Conservation (phyloP, 2,797 vertebrate species). For the Agapornis canus region DNA sequence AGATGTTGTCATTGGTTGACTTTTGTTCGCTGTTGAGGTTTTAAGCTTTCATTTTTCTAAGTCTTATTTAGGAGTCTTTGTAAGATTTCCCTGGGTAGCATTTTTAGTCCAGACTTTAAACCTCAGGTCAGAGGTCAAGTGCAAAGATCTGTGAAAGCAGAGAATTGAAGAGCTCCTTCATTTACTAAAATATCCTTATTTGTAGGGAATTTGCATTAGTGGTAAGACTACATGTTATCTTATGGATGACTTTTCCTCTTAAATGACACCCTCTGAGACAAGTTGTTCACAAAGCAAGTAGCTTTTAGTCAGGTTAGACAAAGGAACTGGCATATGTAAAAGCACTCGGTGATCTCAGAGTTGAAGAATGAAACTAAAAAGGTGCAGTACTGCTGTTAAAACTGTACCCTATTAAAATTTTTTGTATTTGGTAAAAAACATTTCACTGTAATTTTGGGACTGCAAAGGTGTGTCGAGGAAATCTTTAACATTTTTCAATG, state of each 20-base stretch:
- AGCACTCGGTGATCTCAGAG: neutral
- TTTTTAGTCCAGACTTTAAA: conserved; percentile 83
- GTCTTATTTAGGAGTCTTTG: conserved; percentile 80
- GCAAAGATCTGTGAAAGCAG: conserved; percentile 76
- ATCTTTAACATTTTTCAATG: neutral
- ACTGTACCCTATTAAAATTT: neutral
- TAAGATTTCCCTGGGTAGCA: conserved; percentile 86
- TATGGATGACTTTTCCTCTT: conserved; percentile 74
- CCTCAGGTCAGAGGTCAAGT: conserved; percentile 85
- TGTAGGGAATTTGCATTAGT: conserved; percentile 80
- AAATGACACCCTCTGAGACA: conserved; percentile 79
- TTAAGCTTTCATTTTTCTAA: conserved; percentile 94
- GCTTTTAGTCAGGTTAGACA: conserved; percentile 70
- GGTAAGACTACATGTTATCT: conserved; percentile 63
- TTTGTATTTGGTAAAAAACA: neutral
- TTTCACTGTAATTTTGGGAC: neutral
- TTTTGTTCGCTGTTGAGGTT: conserved; percentile 94
- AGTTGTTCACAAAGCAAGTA: conserved; percentile 72
- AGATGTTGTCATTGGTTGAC: conserved; percentile 93
- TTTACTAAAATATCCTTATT: conserved; percentile 75
- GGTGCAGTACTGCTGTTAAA: neutral
- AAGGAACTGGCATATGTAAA: neutral
- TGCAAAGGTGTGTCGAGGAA: neutral
- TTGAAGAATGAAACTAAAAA: neutral
- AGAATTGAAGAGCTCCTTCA: conserved; percentile 68